These are phyloP conservation scores for Pygmarrhopalites habei DNA, from an alignment of 1,140 invertebrate species.

Conservation along the genomic window DNA sequence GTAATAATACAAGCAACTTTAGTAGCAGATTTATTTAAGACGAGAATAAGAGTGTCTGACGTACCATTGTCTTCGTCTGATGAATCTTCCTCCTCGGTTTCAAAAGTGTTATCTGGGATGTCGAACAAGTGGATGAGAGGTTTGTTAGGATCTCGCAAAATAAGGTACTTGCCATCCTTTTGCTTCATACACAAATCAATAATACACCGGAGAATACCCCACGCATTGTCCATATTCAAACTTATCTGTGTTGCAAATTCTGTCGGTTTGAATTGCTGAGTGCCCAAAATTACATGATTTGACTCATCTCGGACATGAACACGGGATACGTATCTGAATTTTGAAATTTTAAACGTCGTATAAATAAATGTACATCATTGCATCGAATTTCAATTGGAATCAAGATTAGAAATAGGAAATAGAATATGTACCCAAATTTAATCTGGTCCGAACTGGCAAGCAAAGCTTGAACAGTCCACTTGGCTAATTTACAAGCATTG, in stretches of 20 bases:
- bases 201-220: constrained; percentile 97
- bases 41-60: neutral
- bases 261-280: constrained; percentile 95
- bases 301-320: constrained; percentile 85
- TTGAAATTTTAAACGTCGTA: too few species aligned
- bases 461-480: constrained; percentile 97
- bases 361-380: too few species aligned
- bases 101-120: constrained; percentile 96
- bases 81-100: constrained; percentile 91
- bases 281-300: constrained; percentile 95
- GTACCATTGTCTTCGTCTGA: constrained; percentile 64
- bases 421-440: constrained; percentile 85
- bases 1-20: too few species aligned
- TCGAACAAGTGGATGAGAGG: constrained; percentile 92
- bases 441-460: constrained; percentile 94
- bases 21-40: too few species aligned
- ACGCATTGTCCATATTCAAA: constrained; percentile 98
- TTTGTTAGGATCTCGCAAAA: constrained; percentile 99
- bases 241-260: constrained; percentile 99
- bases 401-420: constrained; percentile 1
- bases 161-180: constrained; percentile 91
- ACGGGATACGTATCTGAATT: constrained; percentile 84
- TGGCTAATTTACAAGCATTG: constrained; percentile 97
- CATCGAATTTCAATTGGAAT: neutral
- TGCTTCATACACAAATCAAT: constrained; percentile 98